A percentile compares a stretch with the other conserved stretches of the same genome.
Conservation (phyloP, 2,113 vertebrate genomes). For the Albula goreensis region DNA sequence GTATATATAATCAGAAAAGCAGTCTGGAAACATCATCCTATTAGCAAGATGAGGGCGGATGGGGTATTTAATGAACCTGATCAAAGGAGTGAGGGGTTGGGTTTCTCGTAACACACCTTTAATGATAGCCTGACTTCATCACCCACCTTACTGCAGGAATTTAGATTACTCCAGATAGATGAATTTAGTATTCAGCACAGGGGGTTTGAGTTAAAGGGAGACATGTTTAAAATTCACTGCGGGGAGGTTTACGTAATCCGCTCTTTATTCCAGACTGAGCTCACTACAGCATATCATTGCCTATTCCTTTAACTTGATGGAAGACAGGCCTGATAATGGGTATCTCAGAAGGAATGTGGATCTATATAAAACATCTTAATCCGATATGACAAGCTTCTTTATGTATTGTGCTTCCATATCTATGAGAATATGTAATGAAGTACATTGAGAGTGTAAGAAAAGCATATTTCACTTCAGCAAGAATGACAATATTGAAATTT, state of each 20-base stretch:
- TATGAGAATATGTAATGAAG: no score
- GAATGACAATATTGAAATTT: no score
- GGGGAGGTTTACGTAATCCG: neutral
- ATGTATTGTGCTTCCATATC: neutral
- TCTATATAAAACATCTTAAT: neutral
- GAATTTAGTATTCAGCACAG: neutral
- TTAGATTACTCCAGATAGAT: neutral
- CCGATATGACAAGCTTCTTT: neutral
- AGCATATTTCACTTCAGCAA: no score
- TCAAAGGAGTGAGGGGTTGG: conserved; percentile 15
- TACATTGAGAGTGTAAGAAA: no score
- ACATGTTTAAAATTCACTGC: neutral
- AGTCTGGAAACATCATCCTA: neutral
- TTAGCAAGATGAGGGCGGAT: neutral
- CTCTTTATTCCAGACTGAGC: neutral
- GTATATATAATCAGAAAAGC: neutral
- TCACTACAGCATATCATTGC: neutral
- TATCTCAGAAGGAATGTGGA: neutral
- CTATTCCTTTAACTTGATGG: neutral
- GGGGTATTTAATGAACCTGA: neutral
- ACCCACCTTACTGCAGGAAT: neutral
- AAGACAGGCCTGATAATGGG: neutral
- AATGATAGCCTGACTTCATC: conserved; percentile 6
- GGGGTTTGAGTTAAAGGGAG: neutral
- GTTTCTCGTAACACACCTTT: neutral